Percentiles rank a stretch among this genome's conserved stretches.
These are phyloP conservation scores for Ceyx cyanopectus DNA, from an alignment of 2,113 vertebrate genomes.

Conservation along the genomic window DNA sequence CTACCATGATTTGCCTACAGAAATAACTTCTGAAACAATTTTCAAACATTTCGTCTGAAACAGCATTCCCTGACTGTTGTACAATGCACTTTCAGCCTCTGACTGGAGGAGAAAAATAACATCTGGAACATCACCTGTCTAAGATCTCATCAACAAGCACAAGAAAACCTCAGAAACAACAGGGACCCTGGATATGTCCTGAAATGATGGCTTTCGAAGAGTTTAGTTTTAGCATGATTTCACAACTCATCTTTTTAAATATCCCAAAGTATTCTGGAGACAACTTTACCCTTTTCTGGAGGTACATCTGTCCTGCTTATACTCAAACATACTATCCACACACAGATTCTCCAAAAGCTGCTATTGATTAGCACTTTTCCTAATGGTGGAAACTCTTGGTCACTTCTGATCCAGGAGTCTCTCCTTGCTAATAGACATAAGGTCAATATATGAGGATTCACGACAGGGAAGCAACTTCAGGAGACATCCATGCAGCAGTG, in stretches of 20 bases:
- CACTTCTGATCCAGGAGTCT: not conserved
- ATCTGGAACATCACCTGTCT: not conserved
- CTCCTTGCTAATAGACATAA: not conserved
- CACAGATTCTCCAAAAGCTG: not conserved
- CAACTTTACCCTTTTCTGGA: not conserved
- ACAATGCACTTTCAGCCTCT: not conserved
- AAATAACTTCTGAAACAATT: not conserved
- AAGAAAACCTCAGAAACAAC: not conserved
- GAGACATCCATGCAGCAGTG: fast-evolving
- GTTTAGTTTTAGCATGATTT: not conserved
- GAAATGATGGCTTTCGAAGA: not conserved
- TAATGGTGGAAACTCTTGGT: not conserved
- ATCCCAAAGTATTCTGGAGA: not conserved
- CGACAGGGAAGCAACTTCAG: not conserved
- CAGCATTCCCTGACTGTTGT: not conserved
- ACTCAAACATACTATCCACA: not conserved
- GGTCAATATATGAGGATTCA: fast-evolving
- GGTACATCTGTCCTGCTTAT: not conserved
- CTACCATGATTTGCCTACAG: not conserved
- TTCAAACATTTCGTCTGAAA: not conserved
- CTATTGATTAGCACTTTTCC: not conserved
- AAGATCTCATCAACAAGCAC: not conserved
- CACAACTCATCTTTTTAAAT: not conserved
- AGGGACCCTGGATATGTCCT: not conserved
- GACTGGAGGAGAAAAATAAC: not conserved